A percentile compares a stretch with the other conserved stretches of the same genome.
phyloP scores from a whole-genome alignment of 23 tunicate species.

The Diplosoma virens region DNA sequence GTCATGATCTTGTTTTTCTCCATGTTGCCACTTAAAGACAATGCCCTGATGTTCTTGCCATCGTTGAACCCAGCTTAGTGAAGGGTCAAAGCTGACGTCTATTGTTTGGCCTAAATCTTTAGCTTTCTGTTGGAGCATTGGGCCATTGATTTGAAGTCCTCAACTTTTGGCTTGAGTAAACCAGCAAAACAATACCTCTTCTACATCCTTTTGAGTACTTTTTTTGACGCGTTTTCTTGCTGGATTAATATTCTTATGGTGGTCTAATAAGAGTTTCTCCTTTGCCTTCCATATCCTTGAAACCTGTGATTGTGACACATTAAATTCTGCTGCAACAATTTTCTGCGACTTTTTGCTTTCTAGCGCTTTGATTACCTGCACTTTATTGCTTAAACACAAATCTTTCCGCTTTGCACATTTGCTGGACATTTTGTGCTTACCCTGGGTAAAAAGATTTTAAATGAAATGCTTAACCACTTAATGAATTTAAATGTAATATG shows the following conservation, averaged over 20 bases:
- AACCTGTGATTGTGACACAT: too few relatives aligned
- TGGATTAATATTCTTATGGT: constrained; percentile 30
- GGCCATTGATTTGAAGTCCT: constrained; percentile 25
- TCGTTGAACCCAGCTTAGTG: constrained; percentile 20
- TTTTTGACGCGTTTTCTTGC: constrained; percentile 12
- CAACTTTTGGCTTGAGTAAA: constrained; percentile 34
- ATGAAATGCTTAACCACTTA: too few relatives aligned
- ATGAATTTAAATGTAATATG: too few relatives aligned
- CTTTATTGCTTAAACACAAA: background rate
- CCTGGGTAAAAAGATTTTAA: too few relatives aligned
- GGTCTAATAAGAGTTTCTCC: constrained; percentile 6
- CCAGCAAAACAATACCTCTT: constrained; percentile 28
- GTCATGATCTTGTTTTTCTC: constrained; percentile 36
- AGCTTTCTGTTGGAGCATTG: constrained; percentile 38
- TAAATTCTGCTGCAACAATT: constrained; percentile 18
- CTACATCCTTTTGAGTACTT: constrained; percentile 23
- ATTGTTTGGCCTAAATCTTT: constrained; percentile 21
- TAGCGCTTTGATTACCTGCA: background rate
- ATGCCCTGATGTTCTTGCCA: constrained; percentile 18
- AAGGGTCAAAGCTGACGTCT: constrained; percentile 16
- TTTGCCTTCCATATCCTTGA: constrained; percentile 19
- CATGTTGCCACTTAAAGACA: constrained; percentile 41
- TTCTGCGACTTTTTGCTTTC: background rate
- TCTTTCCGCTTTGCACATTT: too few relatives aligned
- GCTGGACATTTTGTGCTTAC: too few relatives aligned